Base-by-base conservation (phyloP, 2,797 vertebrate genomes). In the Microctenopoma steveboyesi region DNA sequence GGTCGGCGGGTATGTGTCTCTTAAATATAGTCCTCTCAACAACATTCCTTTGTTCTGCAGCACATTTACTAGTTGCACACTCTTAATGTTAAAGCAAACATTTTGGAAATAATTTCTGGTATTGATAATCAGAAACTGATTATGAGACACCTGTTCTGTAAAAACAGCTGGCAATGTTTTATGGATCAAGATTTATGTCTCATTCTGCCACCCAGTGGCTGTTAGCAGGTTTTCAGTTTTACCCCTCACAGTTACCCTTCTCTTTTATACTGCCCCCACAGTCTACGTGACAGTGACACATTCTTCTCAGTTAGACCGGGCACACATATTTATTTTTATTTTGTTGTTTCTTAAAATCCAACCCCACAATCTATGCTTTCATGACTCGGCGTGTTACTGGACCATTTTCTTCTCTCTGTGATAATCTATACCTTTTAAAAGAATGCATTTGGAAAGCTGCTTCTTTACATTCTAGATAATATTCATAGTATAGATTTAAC, bases 1-100 rank as follows among this genome's bases (percentile, higher is more conserved):
- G 52, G 93, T 92, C 0, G 95, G 95, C 12, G 95, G 95, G 78
- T 93, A 79, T 0, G 46, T 61, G 37, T 56, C 47, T 37, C 10
- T 1, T 9, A 15, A 25, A 18, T 45, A 3, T 18, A n/a, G 13
- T 60, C 16, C 50, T 6, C 16, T 64, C 22, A n/a, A 14, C 18
- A 43, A 13, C n/a, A 45, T 5, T 9, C 4, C 3, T 43, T 67
- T 54, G 5, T 33, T 46, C 7, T 55, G 2, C n/a, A 28, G 0
- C 18, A 6, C 8, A 18, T 45, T n/a, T n/a, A 16, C 4, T 9
- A 7, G 2, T 55, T 51, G 18, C 1, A 52, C 10, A 9, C 46
- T 49, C 2, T 13, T 1, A 7, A n/a, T 42, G 27, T 27, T 11
- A 16, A 25, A 62, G 15, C 12, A 40, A 33, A 47, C 8, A 25